These are phyloP conservation scores for Harpagoxenus sublaevis DNA, from an alignment of 2,888 invertebrate genomes.

Conservation along the genomic window DNA sequence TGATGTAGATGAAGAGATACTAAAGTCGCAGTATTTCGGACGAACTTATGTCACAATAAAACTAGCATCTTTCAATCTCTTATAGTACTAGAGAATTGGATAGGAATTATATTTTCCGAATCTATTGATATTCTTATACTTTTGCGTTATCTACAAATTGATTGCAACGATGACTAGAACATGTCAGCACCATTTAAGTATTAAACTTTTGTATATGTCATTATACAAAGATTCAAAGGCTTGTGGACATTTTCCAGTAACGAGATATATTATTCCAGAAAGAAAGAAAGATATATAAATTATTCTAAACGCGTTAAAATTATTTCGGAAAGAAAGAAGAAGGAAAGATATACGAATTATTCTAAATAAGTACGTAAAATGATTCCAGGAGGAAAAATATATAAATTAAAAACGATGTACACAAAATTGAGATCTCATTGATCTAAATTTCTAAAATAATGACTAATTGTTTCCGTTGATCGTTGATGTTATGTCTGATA, in stretches of 20 bases:
- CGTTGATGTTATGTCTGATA: conserved; percentile 12
- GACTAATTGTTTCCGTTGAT: conserved; percentile 16
- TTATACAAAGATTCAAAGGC: conserved; percentile 6
- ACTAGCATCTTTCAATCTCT: not conserved
- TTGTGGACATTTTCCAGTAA: conserved; percentile 5
- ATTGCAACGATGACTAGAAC: not conserved
- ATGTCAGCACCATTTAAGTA: not conserved
- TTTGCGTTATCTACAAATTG: not conserved
- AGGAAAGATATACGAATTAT: not conserved
- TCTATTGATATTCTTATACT: not conserved
- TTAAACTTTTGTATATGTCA: conserved; percentile 19
- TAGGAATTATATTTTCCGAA: conserved; percentile 14
- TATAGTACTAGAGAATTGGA: not conserved
- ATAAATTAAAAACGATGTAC: conserved; percentile 20
- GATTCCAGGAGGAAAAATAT: not conserved
- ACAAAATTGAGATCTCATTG: conserved; percentile 21
- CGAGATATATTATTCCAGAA: conserved; percentile 8
- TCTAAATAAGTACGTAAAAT: not conserved
- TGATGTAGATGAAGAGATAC: conserved; percentile 15
- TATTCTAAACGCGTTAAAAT: not conserved
- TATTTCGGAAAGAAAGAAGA: not conserved
- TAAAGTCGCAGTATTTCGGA: conserved; percentile 30
- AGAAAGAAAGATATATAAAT: not conserved
- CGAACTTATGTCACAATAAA: conserved; percentile 9
- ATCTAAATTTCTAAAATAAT: conserved; percentile 30